Conservation (phyloP, 2,797 vertebrate genomes). For the Eulemur coronatus region DNA sequence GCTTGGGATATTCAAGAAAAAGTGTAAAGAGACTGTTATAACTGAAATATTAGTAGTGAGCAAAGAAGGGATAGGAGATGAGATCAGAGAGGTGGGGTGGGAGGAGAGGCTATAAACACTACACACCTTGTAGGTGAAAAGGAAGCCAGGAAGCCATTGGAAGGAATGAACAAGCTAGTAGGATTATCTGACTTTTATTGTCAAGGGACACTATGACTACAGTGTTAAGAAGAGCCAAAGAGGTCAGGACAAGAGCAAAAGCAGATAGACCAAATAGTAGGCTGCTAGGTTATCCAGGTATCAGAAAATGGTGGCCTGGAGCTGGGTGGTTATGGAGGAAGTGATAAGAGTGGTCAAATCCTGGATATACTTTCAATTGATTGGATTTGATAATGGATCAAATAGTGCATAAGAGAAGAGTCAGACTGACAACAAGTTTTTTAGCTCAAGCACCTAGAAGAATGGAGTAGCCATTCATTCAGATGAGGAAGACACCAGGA, state of each 20-base stretch:
- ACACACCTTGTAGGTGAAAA: neutral
- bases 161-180: neutral
- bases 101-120: neutral
- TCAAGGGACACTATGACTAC: neutral
- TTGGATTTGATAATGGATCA: neutral
- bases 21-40: neutral
- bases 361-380: neutral
- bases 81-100: neutral
- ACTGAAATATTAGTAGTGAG: neutral
- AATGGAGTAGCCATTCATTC: neutral
- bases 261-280: neutral
- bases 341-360: neutral
- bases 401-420: neutral
- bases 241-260: neutral
- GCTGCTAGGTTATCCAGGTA: neutral
- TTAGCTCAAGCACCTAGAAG: neutral
- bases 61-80: neutral
- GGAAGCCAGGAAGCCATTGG: neutral
- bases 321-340: neutral
- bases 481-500: neutral
- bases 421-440: neutral
- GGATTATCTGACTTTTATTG: neutral
- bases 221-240: neutral
- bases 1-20: neutral
- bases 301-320: neutral